Conservation (phyloP, 2,797 vertebrate genomes). For the Pseudochaenichthys georgianus region DNA sequence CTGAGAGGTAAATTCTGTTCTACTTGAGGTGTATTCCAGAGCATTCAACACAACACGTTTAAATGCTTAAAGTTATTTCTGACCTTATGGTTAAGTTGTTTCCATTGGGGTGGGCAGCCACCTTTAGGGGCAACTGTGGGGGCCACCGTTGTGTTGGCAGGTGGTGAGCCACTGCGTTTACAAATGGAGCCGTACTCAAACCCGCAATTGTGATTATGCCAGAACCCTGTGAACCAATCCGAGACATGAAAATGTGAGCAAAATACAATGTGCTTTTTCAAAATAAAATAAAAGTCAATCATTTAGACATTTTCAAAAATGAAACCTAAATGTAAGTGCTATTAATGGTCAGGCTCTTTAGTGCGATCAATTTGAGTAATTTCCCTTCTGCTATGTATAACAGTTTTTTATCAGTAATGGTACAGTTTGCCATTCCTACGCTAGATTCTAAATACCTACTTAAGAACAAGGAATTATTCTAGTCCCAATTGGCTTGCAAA, state of each 20-base stretch:
- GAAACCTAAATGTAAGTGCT: too few relatives aligned
- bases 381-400: not conserved
- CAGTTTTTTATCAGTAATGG: not conserved
- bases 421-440: not conserved
- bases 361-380: not conserved
- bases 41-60: not conserved
- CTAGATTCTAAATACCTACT: not conserved
- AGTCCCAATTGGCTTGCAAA: too few relatives aligned
- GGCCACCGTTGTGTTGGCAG: constrained; percentile 47
- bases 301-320: too few relatives aligned
- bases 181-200: constrained; percentile 35
- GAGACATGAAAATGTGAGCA: not conserved
- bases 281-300: too few relatives aligned
- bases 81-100: constrained; percentile 57
- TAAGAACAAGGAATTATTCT: not conserved
- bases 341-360: not conserved
- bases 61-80: constrained; percentile 22
- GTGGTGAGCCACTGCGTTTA: constrained; percentile 46
- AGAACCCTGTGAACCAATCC: constrained; percentile 46
- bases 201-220: constrained; percentile 60
- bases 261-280: not conserved
- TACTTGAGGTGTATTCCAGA: not conserved
- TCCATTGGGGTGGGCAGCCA: constrained; percentile 48
- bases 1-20: not conserved
- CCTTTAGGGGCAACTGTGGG: constrained; percentile 48